Evolutionary conservation across 2,113 vertebrate species (phyloP), one percentile per base, ranked within the genome.

Genomic region (Rhinolophus ferrumequinum): DNA sequence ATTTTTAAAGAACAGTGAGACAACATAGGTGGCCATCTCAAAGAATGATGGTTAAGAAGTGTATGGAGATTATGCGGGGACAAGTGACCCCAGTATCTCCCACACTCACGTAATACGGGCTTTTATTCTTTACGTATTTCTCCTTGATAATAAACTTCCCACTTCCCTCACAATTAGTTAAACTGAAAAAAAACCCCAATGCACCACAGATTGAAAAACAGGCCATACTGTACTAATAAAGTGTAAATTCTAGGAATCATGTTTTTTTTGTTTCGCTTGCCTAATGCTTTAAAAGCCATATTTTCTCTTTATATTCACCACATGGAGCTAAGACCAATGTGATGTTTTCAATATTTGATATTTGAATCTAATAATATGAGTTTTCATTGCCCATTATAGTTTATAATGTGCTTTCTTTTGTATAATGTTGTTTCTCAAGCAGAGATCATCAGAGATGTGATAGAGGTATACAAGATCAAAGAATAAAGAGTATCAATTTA

Each of bases 351-450:
- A 14, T 89, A 67, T 91, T 86, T 97, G 73, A 44, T 69, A 72
- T 54, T 54, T 81, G 60, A 82, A 86, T 87, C 47, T 86, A 72
- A 92, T 16, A 52, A 86, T 52, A 41, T 7, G 24, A 38, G 22
- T 66, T 93, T 86, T 35, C n/a, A 8, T 66, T 91, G 14, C 18
- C 54, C 47, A 33, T 16, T 88, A 50, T 33, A 60, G 47, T 35
- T 88, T 84, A 38, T 69, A 82, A 35, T 50, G 28, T 76, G 28
- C 54, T 96, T 91, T 88, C 92, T 84, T 94, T 93, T 56, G 22
- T 86, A 35, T 93, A 76, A 62, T 2, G 18, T 67, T 35, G 12
- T 80, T 93, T 94, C 76, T 94, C 80, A 89, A 77, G 52, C 22
- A 83, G 69, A 94, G 52, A 62, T 82, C 44, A 86, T 70, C 70